A percentile compares a stretch with the other conserved stretches of the same genome.
These are phyloP conservation scores for Bufo gargarizans DNA, from an alignment of 2,113 vertebrate species.

Conservation along the genomic window DNA sequence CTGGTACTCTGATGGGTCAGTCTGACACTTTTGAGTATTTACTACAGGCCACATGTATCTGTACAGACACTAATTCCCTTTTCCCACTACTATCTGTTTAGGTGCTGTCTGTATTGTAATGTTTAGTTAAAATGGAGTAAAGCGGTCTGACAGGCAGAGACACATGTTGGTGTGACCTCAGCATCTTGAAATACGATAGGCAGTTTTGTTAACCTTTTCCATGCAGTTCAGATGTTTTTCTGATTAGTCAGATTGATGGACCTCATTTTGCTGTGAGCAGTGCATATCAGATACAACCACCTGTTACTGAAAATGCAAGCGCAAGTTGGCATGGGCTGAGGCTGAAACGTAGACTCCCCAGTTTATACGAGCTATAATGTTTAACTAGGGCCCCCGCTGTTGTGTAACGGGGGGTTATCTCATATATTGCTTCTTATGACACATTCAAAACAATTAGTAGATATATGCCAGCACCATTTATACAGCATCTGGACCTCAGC, in stretches of 20 bases:
- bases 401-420: not conserved
- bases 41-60: too few relatives aligned
- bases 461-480: not conserved
- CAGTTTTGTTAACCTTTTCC: slow-evolving; percentile 58
- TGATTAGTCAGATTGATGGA: slow-evolving; percentile 57
- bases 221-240: slow-evolving; percentile 56
- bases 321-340: slow-evolving; percentile 42
- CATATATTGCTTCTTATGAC: not conserved
- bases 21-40: too few relatives aligned
- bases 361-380: slow-evolving; percentile 9
- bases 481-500: not conserved
- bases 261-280: slow-evolving; percentile 47
- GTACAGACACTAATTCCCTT: too few relatives aligned
- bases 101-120: not conserved
- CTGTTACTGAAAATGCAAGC: slow-evolving; percentile 55
- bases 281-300: slow-evolving; percentile 55
- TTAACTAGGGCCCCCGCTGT: not conserved
- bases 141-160: slow-evolving; percentile 34
- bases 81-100: not conserved
- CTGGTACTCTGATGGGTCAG: too few relatives aligned
- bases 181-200: slow-evolving; percentile 38
- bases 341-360: slow-evolving; percentile 25
- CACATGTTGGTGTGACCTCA: slow-evolving; percentile 53
- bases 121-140: slow-evolving; percentile 3
- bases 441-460: not conserved